phyloP scores from a whole-genome alignment of 2,888 invertebrate species.

The Nephrotoma appendiculata region DNA sequence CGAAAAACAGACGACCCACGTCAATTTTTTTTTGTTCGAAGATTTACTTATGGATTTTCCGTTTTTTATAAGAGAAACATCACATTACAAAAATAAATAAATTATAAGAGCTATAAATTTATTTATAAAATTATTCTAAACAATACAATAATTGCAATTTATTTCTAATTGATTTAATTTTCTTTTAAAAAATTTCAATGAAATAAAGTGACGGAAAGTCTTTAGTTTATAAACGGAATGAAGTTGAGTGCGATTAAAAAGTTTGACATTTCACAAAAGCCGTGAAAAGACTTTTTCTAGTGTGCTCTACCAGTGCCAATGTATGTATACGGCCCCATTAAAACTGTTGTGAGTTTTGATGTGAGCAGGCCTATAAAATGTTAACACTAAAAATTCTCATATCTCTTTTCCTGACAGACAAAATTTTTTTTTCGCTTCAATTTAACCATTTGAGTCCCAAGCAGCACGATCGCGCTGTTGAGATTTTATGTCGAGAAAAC shows the following conservation, averaged over 20 bases:
- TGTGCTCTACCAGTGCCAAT: too few species aligned
- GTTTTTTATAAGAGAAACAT: background rate
- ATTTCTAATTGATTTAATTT: background rate
- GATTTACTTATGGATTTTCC: background rate
- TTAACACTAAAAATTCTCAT: too few species aligned
- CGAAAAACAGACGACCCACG: background rate
- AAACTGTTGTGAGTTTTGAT: too few species aligned
- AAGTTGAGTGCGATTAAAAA: background rate
- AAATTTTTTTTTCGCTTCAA: too few species aligned
- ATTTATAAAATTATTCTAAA: background rate
- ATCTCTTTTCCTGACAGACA: too few species aligned
- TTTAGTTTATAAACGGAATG: background rate
- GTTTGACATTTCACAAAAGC: too few species aligned
- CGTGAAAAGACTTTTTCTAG: too few species aligned
- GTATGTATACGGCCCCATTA: too few species aligned
- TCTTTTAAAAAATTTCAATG: background rate
- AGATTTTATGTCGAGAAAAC: too few species aligned
- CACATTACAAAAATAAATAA: background rate
- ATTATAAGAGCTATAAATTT: background rate
- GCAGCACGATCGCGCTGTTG: too few species aligned
- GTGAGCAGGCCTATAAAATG: too few species aligned
- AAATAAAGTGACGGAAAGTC: background rate
- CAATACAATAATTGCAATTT: background rate
- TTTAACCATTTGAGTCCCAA: too few species aligned
- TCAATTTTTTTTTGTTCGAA: background rate